These are phyloP conservation scores for Urocitellus parryii DNA, from an alignment of 2,113 vertebrate genomes.

Conservation along the genomic window DNA sequence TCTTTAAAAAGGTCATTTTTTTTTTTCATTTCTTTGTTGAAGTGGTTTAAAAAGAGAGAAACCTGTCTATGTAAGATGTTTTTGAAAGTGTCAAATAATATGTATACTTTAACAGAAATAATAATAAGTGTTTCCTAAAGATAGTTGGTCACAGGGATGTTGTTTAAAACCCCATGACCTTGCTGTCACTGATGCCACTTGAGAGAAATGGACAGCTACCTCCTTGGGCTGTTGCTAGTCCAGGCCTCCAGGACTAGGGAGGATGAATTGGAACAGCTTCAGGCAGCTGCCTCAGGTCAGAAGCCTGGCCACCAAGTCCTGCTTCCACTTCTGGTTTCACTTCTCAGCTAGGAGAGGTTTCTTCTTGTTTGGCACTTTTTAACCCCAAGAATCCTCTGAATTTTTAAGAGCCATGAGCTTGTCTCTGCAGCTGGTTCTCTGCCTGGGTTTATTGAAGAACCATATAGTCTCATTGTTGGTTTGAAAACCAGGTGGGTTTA, in stretches of 20 bases:
- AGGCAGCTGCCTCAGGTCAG: too few species aligned
- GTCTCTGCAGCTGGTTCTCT: background rate
- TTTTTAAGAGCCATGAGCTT: fast-evolving
- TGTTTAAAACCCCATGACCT: background rate
- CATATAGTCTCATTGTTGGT: too few species aligned
- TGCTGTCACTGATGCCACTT: background rate
- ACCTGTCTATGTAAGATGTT: background rate
- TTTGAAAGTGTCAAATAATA: background rate
- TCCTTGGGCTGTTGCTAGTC: background rate
- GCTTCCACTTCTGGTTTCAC: too few species aligned
- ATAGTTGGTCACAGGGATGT: background rate
- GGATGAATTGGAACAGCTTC: too few species aligned
- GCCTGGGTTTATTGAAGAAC: background rate
- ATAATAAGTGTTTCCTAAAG: background rate
- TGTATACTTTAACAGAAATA: background rate
- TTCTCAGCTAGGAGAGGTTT: background rate
- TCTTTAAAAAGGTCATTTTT: background rate
- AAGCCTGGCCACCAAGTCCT: background rate
- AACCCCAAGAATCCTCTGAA: background rate
- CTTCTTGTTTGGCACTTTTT: background rate
- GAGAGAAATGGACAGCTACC: background rate
- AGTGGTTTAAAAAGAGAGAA: background rate
- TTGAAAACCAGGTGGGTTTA: too few species aligned
- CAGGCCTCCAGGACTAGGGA: too few species aligned
- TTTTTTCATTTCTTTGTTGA: background rate